phyloP scores from a whole-genome alignment of 2,113 vertebrate genomes.

The Columbina picui region DNA sequence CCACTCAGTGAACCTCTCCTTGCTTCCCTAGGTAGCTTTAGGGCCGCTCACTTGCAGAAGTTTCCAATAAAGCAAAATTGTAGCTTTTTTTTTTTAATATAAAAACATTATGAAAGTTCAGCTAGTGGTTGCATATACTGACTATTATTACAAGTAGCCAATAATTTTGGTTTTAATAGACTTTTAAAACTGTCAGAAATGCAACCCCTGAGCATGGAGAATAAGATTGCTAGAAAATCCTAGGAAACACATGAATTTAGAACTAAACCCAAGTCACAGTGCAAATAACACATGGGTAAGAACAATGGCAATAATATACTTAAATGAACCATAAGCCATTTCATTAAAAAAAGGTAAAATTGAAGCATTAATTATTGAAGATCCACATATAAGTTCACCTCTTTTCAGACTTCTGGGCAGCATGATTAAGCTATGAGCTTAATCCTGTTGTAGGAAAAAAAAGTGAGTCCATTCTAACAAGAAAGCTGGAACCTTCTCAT shows the following conservation, averaged over 20 bases:
- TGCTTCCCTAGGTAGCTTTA: neutral
- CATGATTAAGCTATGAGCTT: neutral
- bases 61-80: neutral
- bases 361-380: conserved; percentile 33
- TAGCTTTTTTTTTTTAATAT: neutral
- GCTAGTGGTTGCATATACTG: neutral
- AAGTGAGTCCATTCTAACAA: neutral
- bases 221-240: neutral
- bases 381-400: neutral
- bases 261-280: neutral
- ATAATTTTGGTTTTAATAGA: conserved; percentile 25
- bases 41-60: neutral
- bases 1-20: neutral
- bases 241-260: neutral
- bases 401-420: neutral
- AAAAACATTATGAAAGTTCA: neutral
- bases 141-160: neutral
- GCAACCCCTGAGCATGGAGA: neutral
- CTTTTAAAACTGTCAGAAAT: conserved; percentile 10
- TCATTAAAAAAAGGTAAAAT: neutral
- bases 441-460: neutral
- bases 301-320: neutral
- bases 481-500: neutral
- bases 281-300: neutral
- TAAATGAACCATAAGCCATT: neutral